Percentiles rank a stretch among this genome's conserved stretches.
phyloP scores from a whole-genome alignment of 2,797 vertebrate genomes.

The Anableps anableps region DNA sequence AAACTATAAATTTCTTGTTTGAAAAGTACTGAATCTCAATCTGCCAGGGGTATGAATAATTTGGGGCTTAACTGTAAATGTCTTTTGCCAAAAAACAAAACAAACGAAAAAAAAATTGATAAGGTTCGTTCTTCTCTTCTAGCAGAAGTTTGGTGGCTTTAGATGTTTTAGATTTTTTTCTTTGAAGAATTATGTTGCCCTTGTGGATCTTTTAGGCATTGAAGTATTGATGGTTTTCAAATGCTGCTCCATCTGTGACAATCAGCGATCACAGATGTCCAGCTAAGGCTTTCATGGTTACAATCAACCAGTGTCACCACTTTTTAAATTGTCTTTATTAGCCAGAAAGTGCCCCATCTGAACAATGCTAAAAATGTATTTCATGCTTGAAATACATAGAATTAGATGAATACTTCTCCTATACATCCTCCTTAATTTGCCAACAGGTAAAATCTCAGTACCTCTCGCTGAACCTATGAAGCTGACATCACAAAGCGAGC shows the following conservation, averaged over 20 bases:
- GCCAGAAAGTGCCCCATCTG: not conserved
- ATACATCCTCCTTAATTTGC: conserved; percentile 31
- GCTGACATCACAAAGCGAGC: conserved; percentile 36
- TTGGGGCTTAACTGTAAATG: not conserved
- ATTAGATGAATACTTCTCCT: not conserved
- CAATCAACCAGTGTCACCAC: not conserved
- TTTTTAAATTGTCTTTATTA: not conserved
- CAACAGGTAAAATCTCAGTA: conserved; percentile 42
- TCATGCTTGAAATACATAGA: not conserved
- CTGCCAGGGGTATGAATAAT: not conserved
- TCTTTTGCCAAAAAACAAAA: no score
- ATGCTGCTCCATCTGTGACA: not conserved
- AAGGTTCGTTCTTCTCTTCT: not conserved
- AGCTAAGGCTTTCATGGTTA: not conserved
- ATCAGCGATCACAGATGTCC: not conserved
- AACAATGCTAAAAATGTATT: not conserved
- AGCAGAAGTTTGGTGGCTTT: no score
- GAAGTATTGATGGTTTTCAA: not conserved
- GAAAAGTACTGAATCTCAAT: no score
- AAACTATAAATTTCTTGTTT: no score
- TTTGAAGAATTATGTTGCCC: not conserved
- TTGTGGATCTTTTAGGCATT: not conserved
- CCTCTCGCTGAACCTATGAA: conserved; percentile 48
- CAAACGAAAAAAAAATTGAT: no score
- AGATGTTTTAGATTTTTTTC: no score